These are phyloP conservation scores for Teleogryllus oceanicus DNA, from an alignment of 2,888 invertebrate genomes.

Conservation along the genomic window DNA sequence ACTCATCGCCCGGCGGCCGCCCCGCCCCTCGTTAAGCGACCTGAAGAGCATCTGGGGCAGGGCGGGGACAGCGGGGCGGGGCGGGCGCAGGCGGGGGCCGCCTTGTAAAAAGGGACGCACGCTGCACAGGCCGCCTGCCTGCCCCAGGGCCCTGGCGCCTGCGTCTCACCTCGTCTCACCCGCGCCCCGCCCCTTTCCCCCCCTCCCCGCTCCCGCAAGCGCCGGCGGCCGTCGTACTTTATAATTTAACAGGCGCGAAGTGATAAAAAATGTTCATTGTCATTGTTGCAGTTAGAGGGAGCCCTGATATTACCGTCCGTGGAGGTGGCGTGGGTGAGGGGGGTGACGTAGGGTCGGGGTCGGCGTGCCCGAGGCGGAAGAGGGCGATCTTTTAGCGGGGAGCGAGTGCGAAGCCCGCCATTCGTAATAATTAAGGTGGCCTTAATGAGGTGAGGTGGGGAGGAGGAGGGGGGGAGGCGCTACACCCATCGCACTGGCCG, in stretches of 20 bases:
- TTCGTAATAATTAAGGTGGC: conserved; percentile 8
- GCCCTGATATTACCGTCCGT: background rate
- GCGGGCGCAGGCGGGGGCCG: background rate
- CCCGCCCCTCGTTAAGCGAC: conserved; percentile 18
- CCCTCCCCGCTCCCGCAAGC: background rate
- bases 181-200: background rate
- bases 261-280: background rate
- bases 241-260: conserved; percentile 9
- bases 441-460: background rate
- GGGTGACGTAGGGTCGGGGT: background rate
- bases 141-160: no score
- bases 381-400: background rate
- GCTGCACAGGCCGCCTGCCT: no score
- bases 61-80: background rate
- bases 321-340: background rate
- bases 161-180: no score
- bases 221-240: background rate
- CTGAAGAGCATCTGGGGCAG: background rate
- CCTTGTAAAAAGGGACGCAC: background rate
- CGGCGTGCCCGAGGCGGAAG: background rate
- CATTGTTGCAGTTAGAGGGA: background rate
- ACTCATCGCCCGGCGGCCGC: background rate
- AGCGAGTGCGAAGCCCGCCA: background rate
- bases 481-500: background rate
- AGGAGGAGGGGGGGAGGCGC: background rate